phyloP scores from a whole-genome alignment of 2,888 invertebrate genomes.

The Ichneumon xanthorius region DNA sequence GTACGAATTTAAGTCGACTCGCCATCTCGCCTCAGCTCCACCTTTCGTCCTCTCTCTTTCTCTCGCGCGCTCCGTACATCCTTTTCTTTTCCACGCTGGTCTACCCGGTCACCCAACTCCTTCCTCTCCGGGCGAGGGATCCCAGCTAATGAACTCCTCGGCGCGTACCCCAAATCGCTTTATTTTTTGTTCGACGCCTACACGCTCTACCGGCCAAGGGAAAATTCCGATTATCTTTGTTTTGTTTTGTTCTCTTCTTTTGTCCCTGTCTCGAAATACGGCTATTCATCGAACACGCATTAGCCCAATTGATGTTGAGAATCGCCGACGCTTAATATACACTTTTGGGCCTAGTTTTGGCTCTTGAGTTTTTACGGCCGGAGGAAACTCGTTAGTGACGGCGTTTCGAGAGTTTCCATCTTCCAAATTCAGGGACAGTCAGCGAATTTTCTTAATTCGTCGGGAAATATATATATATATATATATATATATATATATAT shows the following conservation, averaged over 20 bases:
- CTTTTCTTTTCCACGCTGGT: constrained; percentile 17
- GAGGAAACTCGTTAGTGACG: not conserved
- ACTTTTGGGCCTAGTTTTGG: constrained; percentile 5
- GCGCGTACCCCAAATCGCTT: constrained; percentile 27
- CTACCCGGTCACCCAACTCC: constrained; percentile 45
- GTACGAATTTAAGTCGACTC: constrained; percentile 22
- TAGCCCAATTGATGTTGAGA: not conserved
- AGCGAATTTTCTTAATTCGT: not conserved
- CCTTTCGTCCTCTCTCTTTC: constrained; percentile 15
- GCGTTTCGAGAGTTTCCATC: too few species aligned
- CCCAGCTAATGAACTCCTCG: constrained; percentile 43
- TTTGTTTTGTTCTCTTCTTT: not conserved
- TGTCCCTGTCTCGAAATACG: not conserved
- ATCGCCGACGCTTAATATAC: not conserved
- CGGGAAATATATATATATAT: not conserved
- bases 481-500: too few species aligned
- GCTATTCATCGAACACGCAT: not conserved
- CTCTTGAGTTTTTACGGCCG: constrained; percentile 1
- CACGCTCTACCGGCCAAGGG: not conserved
- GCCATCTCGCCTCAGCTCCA: constrained; percentile 14
- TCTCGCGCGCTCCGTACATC: not conserved
- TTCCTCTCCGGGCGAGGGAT: constrained; percentile 2
- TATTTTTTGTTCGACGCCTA: constrained; percentile 13
- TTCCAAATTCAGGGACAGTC: too few species aligned
- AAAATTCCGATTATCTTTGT: not conserved